phyloP scores from a whole-genome alignment of 2,888 invertebrate species.

The Archaeoteleia sp. region DNA sequence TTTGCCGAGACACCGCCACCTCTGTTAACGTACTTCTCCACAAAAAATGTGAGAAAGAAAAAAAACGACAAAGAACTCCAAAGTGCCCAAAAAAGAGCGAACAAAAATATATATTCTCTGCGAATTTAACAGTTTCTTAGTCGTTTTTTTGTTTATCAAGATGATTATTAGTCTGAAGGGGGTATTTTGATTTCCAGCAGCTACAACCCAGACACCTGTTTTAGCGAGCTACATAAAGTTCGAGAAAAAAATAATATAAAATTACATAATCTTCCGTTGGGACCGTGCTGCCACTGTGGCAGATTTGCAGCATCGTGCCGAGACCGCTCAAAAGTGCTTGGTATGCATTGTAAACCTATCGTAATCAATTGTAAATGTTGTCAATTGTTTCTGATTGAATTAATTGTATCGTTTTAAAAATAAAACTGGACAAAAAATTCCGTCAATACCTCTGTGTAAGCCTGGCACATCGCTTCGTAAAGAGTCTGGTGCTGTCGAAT shows the following conservation, averaged over 20 bases:
- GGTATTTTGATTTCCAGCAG: slow-evolving; percentile 46
- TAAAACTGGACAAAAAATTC: no score
- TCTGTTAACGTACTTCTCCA: slow-evolving; percentile 38
- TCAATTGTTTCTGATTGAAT: neutral
- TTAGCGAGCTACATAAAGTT: slow-evolving; percentile 67
- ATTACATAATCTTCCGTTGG: slow-evolving; percentile 70
- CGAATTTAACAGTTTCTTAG: slow-evolving; percentile 11
- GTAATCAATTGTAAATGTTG: slow-evolving; percentile 54
- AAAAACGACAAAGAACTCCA: slow-evolving; percentile 25
- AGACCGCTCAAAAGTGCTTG: slow-evolving; percentile 81
- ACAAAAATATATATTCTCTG: no score
- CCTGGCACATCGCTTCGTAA: slow-evolving; percentile 97
- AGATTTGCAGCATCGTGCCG: slow-evolving; percentile 82
- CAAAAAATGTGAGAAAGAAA: slow-evolving; percentile 14
- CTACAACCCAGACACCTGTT: slow-evolving; percentile 69
- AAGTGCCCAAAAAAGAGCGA: slow-evolving; percentile 3
- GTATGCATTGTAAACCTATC: slow-evolving; percentile 82
- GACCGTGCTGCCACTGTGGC: slow-evolving; percentile 76
- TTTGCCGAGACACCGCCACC: slow-evolving; percentile 50
- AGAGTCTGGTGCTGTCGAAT: slow-evolving; percentile 95
- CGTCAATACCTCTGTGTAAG: slow-evolving; percentile 93
- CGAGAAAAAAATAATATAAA: slow-evolving; percentile 54
- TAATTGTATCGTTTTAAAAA: no score
- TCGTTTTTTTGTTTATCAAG: slow-evolving; percentile 23
- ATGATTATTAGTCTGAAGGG: slow-evolving; percentile 7